A percentile compares a stretch with the other conserved stretches of the same genome.
phyloP scores from a whole-genome alignment of 2,888 invertebrate species.

The Cactoblastis cactorum region DNA sequence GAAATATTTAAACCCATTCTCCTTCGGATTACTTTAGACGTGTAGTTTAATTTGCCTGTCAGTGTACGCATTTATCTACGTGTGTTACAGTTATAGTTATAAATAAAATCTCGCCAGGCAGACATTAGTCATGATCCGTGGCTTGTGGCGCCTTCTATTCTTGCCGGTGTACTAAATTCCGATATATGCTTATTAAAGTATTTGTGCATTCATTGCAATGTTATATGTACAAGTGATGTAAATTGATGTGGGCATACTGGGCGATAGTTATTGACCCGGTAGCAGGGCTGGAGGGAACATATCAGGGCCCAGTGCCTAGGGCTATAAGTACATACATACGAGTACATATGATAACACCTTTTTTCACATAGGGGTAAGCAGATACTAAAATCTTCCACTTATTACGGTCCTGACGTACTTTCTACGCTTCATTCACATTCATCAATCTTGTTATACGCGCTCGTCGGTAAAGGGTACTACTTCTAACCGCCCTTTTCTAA shows the following conservation, averaged over 20 bases:
- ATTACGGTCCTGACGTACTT: too few relatives aligned
- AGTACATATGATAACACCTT: too few relatives aligned
- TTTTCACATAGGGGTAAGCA: too few relatives aligned
- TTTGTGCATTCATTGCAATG: conserved; percentile 35
- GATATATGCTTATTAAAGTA: conserved; percentile 33
- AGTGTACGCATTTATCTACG: conserved; percentile 55
- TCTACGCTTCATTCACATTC: too few relatives aligned
- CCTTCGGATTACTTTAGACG: conserved; percentile 21
- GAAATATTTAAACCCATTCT: conserved; percentile 15
- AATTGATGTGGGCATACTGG: conserved; percentile 21
- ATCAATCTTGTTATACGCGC: too few relatives aligned
- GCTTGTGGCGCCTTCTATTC: conserved; percentile 16
- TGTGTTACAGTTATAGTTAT: conserved; percentile 65
- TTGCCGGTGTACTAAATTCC: conserved; percentile 27
- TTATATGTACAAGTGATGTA: conserved; percentile 23
- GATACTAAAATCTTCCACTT: too few relatives aligned
- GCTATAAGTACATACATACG: too few relatives aligned
- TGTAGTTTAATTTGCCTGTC: conserved; percentile 40
- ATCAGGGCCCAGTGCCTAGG: too few relatives aligned
- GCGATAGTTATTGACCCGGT: conserved; percentile 21
- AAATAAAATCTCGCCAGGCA: conserved; percentile 48
- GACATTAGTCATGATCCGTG: conserved; percentile 54
- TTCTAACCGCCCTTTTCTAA: too few relatives aligned
- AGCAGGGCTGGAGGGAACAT: not conserved
- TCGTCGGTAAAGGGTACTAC: too few relatives aligned